A percentile compares a stretch with the other conserved stretches of the same genome.
Conservation (phyloP, 1,140 invertebrate genomes). For the Zaprionus vittiger region DNA sequence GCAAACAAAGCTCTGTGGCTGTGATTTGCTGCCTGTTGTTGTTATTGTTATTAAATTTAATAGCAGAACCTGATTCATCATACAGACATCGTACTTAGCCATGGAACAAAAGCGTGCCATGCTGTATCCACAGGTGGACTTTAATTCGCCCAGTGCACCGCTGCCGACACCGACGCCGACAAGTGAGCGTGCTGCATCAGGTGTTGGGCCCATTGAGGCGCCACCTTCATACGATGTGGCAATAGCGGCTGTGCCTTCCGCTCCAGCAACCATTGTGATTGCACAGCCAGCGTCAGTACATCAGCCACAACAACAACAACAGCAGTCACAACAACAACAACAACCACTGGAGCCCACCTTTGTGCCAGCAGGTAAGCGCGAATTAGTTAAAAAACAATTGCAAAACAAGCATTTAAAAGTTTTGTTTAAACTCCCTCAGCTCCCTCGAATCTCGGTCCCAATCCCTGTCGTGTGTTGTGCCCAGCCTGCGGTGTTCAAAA, state of each 20-base stretch:
- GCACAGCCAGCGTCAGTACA: slow-evolving; percentile 44
- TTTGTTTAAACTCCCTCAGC: slow-evolving; percentile 11
- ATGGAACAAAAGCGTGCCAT: slow-evolving; percentile 82
- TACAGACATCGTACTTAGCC: slow-evolving; percentile 45
- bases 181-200: slow-evolving; percentile 31
- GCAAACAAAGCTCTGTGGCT: slow-evolving; percentile 57
- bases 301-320: slow-evolving; percentile 21
- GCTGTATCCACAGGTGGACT: slow-evolving; percentile 77
- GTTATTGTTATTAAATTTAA: background rate
- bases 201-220: slow-evolving; percentile 56
- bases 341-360: slow-evolving; percentile 49
- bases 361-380: slow-evolving; percentile 53
- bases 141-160: slow-evolving; percentile 55
- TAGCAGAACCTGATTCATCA: slow-evolving; percentile 47
- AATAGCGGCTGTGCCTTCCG: slow-evolving; percentile 44
- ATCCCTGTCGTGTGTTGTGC: slow-evolving; percentile 85
- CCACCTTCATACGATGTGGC: slow-evolving; percentile 80
- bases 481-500: slow-evolving; percentile 86
- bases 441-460: slow-evolving; percentile 84
- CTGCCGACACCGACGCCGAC: slow-evolving; percentile 42
- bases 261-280: slow-evolving; percentile 44
- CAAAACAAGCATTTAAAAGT: background rate
- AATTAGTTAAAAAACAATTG: background rate
- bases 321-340: slow-evolving; percentile 30
- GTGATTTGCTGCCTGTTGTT: background rate